Evolutionary conservation across 2,797 vertebrate species (phyloP).

Genomic region (Clarias laeviceps): DNA sequence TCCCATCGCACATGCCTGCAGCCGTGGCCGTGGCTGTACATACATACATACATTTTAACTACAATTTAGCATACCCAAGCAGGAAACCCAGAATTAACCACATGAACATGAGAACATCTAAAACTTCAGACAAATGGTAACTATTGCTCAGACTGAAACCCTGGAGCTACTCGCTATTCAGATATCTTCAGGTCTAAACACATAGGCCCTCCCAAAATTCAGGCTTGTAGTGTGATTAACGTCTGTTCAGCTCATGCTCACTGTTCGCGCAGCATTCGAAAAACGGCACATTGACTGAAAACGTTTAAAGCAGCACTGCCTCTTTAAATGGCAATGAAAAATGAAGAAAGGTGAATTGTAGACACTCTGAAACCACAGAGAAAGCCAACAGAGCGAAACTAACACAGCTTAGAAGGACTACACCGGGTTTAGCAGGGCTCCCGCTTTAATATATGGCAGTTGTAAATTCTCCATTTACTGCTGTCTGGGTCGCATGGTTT

Average conservation of each 20-base stretch:
- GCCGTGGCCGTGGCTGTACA: no score
- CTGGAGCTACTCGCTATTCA: constrained; percentile 59
- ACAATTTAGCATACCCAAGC: background rate
- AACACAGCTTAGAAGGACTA: constrained; percentile 70
- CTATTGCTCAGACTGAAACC: background rate
- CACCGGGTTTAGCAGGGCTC: constrained; percentile 72
- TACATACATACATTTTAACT: no score
- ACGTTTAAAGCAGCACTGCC: constrained; percentile 66
- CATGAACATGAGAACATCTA: background rate
- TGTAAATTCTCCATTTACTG: constrained; percentile 77
- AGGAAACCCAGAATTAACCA: background rate
- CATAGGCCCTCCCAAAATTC: constrained; percentile 53
- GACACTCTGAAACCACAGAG: constrained; percentile 69
- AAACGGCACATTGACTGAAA: constrained; percentile 69
- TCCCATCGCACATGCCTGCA: no score
- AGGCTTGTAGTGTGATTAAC: constrained; percentile 58
- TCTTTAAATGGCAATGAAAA: constrained; percentile 70
- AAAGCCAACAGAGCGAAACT: constrained; percentile 72
- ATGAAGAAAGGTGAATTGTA: constrained; percentile 74
- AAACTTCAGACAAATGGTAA: background rate
- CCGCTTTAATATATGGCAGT: constrained; percentile 73
- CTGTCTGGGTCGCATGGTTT: constrained; percentile 71
- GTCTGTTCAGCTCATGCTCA: constrained; percentile 49
- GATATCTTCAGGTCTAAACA: constrained; percentile 60
- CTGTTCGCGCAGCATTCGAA: constrained; percentile 57